Conservation (phyloP, 2,888 invertebrate genomes). For the Molorchus minor region DNA sequence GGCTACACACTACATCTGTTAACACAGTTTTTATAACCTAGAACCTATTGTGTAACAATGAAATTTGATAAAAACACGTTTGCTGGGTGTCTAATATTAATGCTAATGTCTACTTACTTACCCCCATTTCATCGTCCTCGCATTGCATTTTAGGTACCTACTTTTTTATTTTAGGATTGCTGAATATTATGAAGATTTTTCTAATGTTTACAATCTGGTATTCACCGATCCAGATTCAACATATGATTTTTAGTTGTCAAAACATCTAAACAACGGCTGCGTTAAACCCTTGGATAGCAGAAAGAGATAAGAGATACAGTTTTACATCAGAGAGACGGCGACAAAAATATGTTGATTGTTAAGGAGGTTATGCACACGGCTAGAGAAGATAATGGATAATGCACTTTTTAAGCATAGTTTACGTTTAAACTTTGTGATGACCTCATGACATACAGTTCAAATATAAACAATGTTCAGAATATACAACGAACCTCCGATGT, state of each 20-base stretch:
- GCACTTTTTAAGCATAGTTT: background rate
- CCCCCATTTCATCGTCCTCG: slow-evolving; percentile 11
- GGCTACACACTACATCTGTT: slow-evolving; percentile 16
- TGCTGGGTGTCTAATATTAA: background rate
- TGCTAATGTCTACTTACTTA: background rate
- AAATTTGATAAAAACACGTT: background rate
- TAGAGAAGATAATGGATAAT: too few relatives aligned
- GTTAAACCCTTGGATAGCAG: too few relatives aligned
- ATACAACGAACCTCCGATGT: too few relatives aligned
- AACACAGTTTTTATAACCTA: slow-evolving; percentile 9
- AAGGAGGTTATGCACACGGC: too few relatives aligned
- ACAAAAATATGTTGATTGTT: too few relatives aligned
- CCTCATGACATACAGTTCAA: too few relatives aligned
- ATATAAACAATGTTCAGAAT: too few relatives aligned
- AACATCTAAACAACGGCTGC: slow-evolving; percentile 24
- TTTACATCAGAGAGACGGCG: too few relatives aligned
- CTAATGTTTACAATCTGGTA: slow-evolving; percentile 20
- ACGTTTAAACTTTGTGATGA: too few relatives aligned
- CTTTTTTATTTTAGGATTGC: background rate
- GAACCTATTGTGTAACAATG: slow-evolving; percentile 3
- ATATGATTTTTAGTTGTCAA: slow-evolving; percentile 11
- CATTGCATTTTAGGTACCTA: slow-evolving; percentile 9
- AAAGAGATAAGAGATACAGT: slow-evolving; percentile 1
- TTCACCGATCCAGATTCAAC: background rate
- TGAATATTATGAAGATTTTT: slow-evolving; percentile 2